Conservation (phyloP, 2,797 vertebrate species). For the Phalloptychus januarius region DNA sequence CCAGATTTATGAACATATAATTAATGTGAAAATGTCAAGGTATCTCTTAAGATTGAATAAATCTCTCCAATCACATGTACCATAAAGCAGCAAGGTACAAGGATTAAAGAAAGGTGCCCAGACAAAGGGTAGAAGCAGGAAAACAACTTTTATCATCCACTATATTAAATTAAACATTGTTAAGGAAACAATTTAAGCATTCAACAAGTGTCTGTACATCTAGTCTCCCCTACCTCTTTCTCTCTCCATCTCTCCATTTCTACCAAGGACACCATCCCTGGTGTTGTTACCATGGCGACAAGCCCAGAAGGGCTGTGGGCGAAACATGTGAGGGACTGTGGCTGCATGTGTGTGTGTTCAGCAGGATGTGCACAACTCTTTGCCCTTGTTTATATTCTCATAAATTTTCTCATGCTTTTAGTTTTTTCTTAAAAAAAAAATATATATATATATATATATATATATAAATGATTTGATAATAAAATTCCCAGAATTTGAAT, state of each 20-base stretch:
- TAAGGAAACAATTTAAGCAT: constrained; percentile 63
- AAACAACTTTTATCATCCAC: constrained; percentile 29
- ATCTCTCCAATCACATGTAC: constrained; percentile 25
- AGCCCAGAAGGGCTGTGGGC: constrained; percentile 80
- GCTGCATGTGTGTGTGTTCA: constrained; percentile 53
- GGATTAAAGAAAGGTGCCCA: constrained; percentile 15
- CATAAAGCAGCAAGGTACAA: constrained; percentile 33
- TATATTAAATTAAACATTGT: constrained; percentile 62
- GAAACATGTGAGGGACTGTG: constrained; percentile 76
- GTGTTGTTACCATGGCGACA: constrained; percentile 83
- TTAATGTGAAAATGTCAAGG: constrained; percentile 55
- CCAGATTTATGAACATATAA: constrained; percentile 31
- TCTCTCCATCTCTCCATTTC: constrained; percentile 75
- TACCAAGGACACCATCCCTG: constrained; percentile 83
- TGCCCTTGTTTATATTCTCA: constrained; percentile 44
- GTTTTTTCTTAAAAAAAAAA: constrained; percentile 4
- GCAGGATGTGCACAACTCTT: constrained; percentile 38
- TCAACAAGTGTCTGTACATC: constrained; percentile 72
- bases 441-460: too few species aligned
- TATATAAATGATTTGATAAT: too few species aligned
- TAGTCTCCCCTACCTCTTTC: constrained; percentile 20
- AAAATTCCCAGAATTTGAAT: neutral
- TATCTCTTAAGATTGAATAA: constrained; percentile 19
- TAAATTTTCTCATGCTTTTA: constrained; percentile 9
- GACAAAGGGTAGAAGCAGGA: constrained; percentile 15